These are phyloP conservation scores for Marmota monax DNA, from an alignment of 2,113 vertebrate genomes.

Conservation along the genomic window DNA sequence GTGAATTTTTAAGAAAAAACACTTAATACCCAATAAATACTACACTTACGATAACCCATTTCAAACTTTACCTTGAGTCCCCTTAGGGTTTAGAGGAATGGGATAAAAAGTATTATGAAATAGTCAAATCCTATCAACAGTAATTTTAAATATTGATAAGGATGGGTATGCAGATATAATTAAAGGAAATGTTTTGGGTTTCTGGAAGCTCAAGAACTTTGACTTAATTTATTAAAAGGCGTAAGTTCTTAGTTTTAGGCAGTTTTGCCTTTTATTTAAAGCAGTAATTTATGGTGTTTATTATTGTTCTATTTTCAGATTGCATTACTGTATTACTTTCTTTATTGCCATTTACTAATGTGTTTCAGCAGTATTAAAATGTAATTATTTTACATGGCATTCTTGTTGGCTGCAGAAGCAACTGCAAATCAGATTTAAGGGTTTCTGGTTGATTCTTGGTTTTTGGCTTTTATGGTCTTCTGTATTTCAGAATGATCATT, in stretches of 20 bases:
- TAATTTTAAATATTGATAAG: slow-evolving; percentile 3
- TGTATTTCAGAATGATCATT: slow-evolving; percentile 20
- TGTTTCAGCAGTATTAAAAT: slow-evolving; percentile 13
- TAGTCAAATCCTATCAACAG: background rate
- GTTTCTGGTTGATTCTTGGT: slow-evolving; percentile 12
- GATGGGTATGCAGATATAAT: background rate
- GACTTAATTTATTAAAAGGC: slow-evolving; percentile 1
- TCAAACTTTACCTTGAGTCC: background rate
- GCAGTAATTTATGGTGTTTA: background rate
- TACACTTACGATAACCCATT: background rate
- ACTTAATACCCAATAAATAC: background rate
- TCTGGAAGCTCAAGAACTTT: slow-evolving; percentile 23
- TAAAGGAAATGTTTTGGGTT: slow-evolving; percentile 35
- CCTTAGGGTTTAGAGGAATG: slow-evolving; percentile 6
- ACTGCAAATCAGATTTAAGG: background rate
- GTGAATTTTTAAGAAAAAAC: background rate
- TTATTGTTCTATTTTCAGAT: slow-evolving; percentile 4
- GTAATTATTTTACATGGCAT: background rate
- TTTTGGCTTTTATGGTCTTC: background rate
- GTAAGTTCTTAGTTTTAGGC: background rate
- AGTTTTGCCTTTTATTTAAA: slow-evolving; percentile 5
- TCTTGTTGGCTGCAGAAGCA: slow-evolving; percentile 27
- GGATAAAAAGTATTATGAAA: background rate
- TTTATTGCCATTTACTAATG: slow-evolving; percentile 22
- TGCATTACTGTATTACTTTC: background rate